These are phyloP conservation scores for Styela plicata DNA, from an alignment of 23 tunicate genomes.

Conservation along the genomic window DNA sequence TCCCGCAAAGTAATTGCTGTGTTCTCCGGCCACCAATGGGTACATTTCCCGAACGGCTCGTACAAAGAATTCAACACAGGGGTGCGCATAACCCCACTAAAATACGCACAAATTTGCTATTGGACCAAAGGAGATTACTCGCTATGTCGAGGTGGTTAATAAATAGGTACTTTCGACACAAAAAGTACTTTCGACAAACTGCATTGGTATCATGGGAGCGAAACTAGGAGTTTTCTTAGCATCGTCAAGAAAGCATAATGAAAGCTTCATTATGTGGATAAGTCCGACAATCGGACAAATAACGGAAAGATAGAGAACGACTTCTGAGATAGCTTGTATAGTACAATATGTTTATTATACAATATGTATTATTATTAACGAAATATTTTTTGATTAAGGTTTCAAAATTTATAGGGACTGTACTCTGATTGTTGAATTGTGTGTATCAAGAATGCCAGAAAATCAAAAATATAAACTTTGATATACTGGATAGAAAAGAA, in stretches of 20 bases:
- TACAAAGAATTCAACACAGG: conserved; percentile 89
- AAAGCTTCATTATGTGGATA: no score
- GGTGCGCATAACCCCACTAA: conserved; percentile 74
- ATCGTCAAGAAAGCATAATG: no score
- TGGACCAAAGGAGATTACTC: conserved; percentile 78
- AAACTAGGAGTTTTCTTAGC: no score
- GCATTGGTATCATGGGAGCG: neutral
- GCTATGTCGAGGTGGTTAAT: conserved; percentile 53
- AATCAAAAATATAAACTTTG: no score
- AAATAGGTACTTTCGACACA: neutral
- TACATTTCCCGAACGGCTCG: conserved; percentile 49
- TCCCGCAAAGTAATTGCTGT: conserved; percentile 79
- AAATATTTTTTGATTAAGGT: no score
- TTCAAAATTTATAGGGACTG: no score
- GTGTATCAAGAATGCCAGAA: no score
- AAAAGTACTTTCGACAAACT: neutral
- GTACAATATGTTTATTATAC: no score
- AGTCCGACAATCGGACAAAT: neutral
- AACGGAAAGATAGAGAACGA: neutral
- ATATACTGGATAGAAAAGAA: no score
- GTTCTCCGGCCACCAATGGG: conserved; percentile 88
- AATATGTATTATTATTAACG: no score
- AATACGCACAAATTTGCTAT: conserved; percentile 81
- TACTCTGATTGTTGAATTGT: no score
- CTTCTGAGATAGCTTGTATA: no score